phyloP scores from a whole-genome alignment of 2,113 vertebrate species.

The Poicephalus gulielmi region DNA sequence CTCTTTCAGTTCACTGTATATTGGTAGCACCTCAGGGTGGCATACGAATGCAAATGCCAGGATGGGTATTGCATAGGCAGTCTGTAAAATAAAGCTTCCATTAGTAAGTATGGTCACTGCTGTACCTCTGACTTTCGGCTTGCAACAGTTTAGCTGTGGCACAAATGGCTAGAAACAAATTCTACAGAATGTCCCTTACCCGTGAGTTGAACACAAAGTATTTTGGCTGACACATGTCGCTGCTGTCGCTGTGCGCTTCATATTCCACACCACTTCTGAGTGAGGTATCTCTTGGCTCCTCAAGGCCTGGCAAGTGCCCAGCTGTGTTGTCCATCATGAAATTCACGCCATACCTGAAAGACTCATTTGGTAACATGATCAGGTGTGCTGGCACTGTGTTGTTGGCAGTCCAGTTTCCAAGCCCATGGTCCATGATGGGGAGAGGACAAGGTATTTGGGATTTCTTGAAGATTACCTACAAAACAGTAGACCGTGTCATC shows the following conservation, averaged over 20 bases:
- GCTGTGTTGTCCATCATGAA: conserved; percentile 84
- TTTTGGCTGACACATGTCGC: conserved; percentile 89
- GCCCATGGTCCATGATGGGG: conserved; percentile 74
- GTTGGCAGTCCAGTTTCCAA: conserved; percentile 77
- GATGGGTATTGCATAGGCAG: conserved; percentile 96
- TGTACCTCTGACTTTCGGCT: background rate
- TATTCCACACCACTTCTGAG: conserved; percentile 72
- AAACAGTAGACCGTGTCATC: background rate
- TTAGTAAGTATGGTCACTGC: conserved; percentile 17
- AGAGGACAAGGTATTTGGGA: conserved; percentile 92
- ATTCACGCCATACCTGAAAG: conserved; percentile 65
- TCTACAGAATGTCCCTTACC: conserved; percentile 71
- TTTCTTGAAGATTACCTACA: conserved; percentile 95
- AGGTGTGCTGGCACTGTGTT: conserved; percentile 70
- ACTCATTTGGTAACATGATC: conserved; percentile 70
- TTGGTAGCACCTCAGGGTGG: conserved; percentile 96
- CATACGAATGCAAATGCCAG: conserved; percentile 98
- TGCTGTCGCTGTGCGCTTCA: conserved; percentile 73
- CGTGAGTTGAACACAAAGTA: conserved; percentile 96
- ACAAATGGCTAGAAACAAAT: background rate
- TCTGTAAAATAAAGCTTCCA: conserved; percentile 80
- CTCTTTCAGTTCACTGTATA: conserved; percentile 99
- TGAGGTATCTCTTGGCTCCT: conserved; percentile 54
- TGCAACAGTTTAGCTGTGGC: background rate
- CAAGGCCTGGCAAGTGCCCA: conserved; percentile 58